These are phyloP conservation scores for Potamarius usumacintae DNA, from an alignment of 2,113 vertebrate species.

Conservation along the genomic window DNA sequence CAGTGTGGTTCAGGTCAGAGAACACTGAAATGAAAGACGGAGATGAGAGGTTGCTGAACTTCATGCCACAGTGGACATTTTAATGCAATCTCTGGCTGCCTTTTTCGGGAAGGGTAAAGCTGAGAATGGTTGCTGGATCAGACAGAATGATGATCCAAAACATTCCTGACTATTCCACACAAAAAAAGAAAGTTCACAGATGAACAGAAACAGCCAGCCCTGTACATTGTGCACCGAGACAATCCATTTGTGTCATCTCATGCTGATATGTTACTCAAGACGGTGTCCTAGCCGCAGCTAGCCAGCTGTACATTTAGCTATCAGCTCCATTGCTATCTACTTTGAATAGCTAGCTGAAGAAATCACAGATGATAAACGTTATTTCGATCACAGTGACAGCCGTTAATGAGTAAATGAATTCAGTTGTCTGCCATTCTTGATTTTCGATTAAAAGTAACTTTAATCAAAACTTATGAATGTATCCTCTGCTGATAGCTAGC, in stretches of 20 bases:
- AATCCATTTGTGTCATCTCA: background rate
- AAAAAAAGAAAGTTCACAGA: background rate
- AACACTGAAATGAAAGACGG: slow-evolving; percentile 1
- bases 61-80: background rate
- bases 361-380: background rate
- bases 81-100: background rate
- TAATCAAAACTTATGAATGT: too few species aligned
- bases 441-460: too few species aligned
- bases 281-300: background rate
- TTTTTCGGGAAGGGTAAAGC: background rate
- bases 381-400: too few species aligned
- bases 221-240: background rate
- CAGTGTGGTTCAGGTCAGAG: background rate
- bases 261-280: background rate
- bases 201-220: background rate
- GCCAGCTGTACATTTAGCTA: background rate
- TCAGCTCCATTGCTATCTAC: background rate
- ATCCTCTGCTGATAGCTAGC: too few species aligned
- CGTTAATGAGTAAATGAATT: too few species aligned
- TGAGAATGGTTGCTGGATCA: background rate
- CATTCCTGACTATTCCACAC: background rate
- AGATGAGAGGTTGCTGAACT: slow-evolving; percentile 11
- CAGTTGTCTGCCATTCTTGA: too few species aligned
- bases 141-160: background rate
- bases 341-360: background rate